Percentiles rank a stretch among this genome's conserved stretches.
Conservation (phyloP, 2,113 vertebrate species). For the Echinops telfairi region DNA sequence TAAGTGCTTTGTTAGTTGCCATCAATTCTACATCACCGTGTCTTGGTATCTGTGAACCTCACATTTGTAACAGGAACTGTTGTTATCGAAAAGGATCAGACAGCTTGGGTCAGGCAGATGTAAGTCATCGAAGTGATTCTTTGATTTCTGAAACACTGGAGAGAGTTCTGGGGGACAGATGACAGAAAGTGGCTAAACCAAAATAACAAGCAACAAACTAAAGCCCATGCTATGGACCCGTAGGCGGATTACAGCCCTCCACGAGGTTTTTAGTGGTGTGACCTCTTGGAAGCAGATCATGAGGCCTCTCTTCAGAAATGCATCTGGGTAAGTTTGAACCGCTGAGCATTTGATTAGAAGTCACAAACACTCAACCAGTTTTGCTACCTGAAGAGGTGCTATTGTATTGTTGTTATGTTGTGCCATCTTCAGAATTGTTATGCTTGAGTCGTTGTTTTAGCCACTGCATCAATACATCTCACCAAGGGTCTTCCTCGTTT, state of each 20-base stretch:
- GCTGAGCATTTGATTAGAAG: background rate
- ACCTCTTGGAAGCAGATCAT: background rate
- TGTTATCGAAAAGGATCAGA: background rate
- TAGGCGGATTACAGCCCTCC: too few species aligned
- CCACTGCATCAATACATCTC: too few species aligned
- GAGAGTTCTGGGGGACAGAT: background rate
- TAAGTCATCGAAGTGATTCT: background rate
- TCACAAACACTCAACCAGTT: background rate
- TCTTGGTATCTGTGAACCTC: background rate
- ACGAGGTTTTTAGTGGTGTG: background rate
- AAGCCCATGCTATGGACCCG: too few species aligned
- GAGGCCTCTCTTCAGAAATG: background rate
- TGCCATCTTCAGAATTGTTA: too few species aligned
- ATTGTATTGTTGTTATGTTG: too few species aligned
- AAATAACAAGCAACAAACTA: background rate
- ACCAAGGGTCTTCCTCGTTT: too few species aligned
- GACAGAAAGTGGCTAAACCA: background rate
- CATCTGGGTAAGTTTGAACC: background rate
- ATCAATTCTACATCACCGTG: background rate
- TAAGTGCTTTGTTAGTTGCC: background rate
- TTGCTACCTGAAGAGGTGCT: background rate
- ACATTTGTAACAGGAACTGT: background rate
- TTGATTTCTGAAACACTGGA: background rate
- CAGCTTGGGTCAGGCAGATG: background rate
- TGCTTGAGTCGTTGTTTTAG: too few species aligned